Evolutionary conservation across 23 tunicate genomes (phyloP).

Genomic region (Diplosoma virens): DNA sequence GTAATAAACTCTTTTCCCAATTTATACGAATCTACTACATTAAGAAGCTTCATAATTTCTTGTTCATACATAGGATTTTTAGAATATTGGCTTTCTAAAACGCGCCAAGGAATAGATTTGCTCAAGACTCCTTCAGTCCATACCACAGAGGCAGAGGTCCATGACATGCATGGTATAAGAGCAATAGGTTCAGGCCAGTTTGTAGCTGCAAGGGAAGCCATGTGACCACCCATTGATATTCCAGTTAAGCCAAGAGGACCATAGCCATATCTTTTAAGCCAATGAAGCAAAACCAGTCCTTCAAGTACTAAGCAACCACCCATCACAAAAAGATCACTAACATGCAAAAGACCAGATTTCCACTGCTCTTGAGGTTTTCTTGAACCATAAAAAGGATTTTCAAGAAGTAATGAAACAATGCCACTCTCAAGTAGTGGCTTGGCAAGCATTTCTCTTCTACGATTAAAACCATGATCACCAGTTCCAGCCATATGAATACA

Average conservation of each 20-base stretch:
- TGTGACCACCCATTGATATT: constrained; percentile 96
- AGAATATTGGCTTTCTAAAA: constrained; percentile 55
- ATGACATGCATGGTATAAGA: constrained; percentile 87
- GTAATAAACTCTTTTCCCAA: constrained; percentile 38
- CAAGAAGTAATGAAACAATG: constrained; percentile 70
- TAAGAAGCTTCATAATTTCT: constrained; percentile 42
- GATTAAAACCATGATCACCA: constrained; percentile 90
- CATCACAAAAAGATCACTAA: constrained; percentile 83
- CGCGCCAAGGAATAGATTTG: constrained; percentile 77
- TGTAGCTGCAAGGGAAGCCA: constrained; percentile 93
- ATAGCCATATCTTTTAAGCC: constrained; percentile 74
- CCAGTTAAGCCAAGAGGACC: constrained; percentile 94
- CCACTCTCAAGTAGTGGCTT: constrained; percentile 74
- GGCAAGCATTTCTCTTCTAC: constrained; percentile 86
- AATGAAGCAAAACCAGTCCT: constrained; percentile 68
- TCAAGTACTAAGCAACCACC: constrained; percentile 81
- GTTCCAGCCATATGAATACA: constrained; percentile 98
- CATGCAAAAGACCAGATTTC: constrained; percentile 72
- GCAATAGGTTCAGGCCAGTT: constrained; percentile 85
- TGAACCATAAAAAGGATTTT: constrained; percentile 89
- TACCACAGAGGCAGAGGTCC: constrained; percentile 93
- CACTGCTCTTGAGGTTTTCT: constrained; percentile 82
- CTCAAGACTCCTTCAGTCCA: constrained; percentile 94
- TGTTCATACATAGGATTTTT: constrained; percentile 49
- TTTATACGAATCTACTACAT: constrained; percentile 47